Conservation (phyloP, 2,888 invertebrate genomes). For the Hyles lineata region DNA sequence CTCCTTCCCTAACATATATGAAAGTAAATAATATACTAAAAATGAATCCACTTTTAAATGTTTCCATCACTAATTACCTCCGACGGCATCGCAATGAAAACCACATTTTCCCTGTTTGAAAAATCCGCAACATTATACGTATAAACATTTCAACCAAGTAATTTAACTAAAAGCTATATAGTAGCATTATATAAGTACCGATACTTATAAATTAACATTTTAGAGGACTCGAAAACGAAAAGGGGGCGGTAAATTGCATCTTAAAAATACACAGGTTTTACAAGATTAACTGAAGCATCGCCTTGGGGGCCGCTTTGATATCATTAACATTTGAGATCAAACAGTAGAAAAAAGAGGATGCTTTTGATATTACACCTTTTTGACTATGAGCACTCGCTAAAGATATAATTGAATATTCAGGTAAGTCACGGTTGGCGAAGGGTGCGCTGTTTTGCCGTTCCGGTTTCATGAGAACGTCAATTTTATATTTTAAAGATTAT, state of each 20-base stretch:
- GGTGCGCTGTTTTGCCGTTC: slow-evolving; percentile 16
- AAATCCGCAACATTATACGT: neutral
- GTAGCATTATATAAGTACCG: slow-evolving; percentile 30
- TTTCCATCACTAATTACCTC: neutral
- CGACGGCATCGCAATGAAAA: neutral
- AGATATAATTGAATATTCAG: slow-evolving; percentile 12
- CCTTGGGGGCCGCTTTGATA: slow-evolving; percentile 69
- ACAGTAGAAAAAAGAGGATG: slow-evolving; percentile 60
- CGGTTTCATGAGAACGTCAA: slow-evolving; percentile 10
- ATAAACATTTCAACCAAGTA: neutral
- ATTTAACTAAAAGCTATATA: slow-evolving; percentile 33
- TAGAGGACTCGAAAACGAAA: slow-evolving; percentile 58
- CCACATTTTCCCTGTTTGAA: neutral
- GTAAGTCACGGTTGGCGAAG: slow-evolving; percentile 8
- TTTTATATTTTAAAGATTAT: slow-evolving; percentile 12
- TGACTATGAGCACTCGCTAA: slow-evolving; percentile 36
- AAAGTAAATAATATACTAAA: neutral
- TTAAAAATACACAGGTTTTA: slow-evolving; percentile 76
- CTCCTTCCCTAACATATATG: too few relatives aligned
- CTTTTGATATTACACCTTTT: slow-evolving; percentile 48
- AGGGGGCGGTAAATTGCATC: slow-evolving; percentile 73
- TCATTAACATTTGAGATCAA: slow-evolving; percentile 71
- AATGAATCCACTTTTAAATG: neutral
- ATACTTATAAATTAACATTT: slow-evolving; percentile 66
- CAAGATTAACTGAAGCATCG: slow-evolving; percentile 65